Conservation (phyloP, 2,888 invertebrate genomes). For the Caenorhabditis sp. region DNA sequence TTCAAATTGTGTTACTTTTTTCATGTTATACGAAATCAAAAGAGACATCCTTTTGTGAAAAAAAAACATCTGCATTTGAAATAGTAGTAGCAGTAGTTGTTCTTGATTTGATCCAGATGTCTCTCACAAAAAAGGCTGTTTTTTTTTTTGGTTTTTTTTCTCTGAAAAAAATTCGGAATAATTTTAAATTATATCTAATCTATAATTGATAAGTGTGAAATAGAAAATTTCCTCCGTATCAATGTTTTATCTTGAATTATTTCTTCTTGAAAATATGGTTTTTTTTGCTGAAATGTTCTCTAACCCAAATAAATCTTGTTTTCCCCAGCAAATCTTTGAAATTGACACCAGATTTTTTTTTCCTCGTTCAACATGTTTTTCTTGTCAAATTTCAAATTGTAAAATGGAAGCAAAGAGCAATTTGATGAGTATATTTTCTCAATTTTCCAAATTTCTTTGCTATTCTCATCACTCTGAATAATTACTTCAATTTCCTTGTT, state of each 20-base stretch:
- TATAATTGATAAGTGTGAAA: too few species aligned
- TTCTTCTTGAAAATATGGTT: too few species aligned
- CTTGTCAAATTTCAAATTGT: too few species aligned
- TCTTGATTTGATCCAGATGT: neutral
- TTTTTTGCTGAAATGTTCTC: too few species aligned
- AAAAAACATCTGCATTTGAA: neutral
- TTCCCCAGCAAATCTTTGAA: too few species aligned
- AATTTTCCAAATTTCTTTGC: neutral
- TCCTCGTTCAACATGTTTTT: too few species aligned
- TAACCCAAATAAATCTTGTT: too few species aligned
- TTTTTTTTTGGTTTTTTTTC: neutral
- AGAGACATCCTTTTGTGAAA: neutral
- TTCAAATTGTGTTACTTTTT: neutral
- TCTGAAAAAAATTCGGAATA: too few species aligned
- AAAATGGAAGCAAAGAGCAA: neutral
- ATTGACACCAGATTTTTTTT: too few species aligned
- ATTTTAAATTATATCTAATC: too few species aligned
- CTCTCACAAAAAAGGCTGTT: neutral
- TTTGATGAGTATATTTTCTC: neutral
- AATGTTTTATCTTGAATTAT: too few species aligned
- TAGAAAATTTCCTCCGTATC: too few species aligned
- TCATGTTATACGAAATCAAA: neutral
- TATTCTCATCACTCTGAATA: neutral
- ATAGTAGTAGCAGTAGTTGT: neutral
- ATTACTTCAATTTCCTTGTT: neutral